Base-by-base conservation (phyloP, 2,113 vertebrate genomes). In the Etheostoma cragini region DNA sequence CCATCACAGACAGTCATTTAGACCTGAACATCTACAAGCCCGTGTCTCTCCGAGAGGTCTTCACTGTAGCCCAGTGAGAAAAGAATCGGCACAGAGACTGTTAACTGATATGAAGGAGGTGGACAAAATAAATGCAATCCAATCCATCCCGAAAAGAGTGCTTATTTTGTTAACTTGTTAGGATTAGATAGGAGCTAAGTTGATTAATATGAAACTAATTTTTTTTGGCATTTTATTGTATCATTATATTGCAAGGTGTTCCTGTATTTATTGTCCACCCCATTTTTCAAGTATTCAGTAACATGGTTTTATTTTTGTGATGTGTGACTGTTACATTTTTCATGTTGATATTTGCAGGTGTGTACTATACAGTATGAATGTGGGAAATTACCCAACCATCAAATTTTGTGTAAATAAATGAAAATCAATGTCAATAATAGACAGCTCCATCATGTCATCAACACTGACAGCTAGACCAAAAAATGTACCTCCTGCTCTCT, bases 401-500 rank as follows among this genome's bases (percentile, higher is more conserved):
- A 8, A 57, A 49, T 10, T 56, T 79, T 75, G 62, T 76, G 46
- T 26, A 71, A 77, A 78, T 72, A 45, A n/a, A 57, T 10, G 15
- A 57, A 38, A 80, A 75, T 72, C 45, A 72, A 62, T 66, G 38
- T 65, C 77, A 77, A 52, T 46, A 66, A 76, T n/a, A 47, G 49
- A 17, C 57, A 53, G 49, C 82, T 79, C 49, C 56, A 33, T 74
- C 10, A 53, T 76, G 21, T 46, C 64, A 76, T 88, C 76, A 63
- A 66, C 62, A 74, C 69, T 69, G 56, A 69, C 35, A 46, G 26
- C 24, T 8, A 17, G 33, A 26, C 57, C 49, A 67, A 35, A 46
- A 83, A 63, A 53, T 42, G 17, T 52, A 11, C 46, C 16, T 82
- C 69, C 7, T 68, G 26, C 19, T 94, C 93, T 6, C 72, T 95